These are phyloP conservation scores for Melieria omissa DNA, from an alignment of 2,888 invertebrate genomes.

Conservation along the genomic window DNA sequence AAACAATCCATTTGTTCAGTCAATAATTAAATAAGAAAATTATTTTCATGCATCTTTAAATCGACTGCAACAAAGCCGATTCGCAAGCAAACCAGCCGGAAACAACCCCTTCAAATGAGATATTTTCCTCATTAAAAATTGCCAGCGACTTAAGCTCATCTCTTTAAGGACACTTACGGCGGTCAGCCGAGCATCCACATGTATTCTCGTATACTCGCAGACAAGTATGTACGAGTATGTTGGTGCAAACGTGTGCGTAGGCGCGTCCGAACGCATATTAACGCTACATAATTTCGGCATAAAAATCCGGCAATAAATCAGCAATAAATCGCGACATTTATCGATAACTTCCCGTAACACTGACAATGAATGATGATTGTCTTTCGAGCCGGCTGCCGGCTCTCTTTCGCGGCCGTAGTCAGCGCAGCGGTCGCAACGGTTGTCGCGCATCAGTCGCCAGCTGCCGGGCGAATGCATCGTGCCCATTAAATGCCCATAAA, in stretches of 20 bases:
- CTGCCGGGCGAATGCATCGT: neutral
- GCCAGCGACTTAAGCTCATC: too few relatives aligned
- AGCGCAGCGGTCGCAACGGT: neutral
- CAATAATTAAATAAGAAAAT: too few relatives aligned
- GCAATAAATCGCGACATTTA: slow-evolving; percentile 32
- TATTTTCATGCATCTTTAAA: too few relatives aligned
- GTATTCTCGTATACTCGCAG: too few relatives aligned
- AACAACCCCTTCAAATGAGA: too few relatives aligned
- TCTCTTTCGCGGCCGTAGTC: too few relatives aligned
- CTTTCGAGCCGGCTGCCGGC: neutral
- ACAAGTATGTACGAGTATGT: neutral
- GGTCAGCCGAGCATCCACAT: too few relatives aligned
- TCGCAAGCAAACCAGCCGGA: too few relatives aligned
- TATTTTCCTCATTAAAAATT: too few relatives aligned
- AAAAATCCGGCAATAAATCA: slow-evolving; percentile 27
- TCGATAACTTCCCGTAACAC: slow-evolving; percentile 29
- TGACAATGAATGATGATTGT: slow-evolving; percentile 29
- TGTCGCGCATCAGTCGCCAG: neutral
- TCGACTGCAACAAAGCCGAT: too few relatives aligned
- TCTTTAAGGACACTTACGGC: too few relatives aligned
- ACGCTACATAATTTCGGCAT: slow-evolving; percentile 29
- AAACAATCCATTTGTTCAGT: too few relatives aligned
- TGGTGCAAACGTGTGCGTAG: neutral
- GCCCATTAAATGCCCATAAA: slow-evolving; percentile 24
- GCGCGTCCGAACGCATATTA: slow-evolving; percentile 16